Evolutionary conservation across 2,113 vertebrate genomes (phyloP).

Genomic region (Prinia subflava): DNA sequence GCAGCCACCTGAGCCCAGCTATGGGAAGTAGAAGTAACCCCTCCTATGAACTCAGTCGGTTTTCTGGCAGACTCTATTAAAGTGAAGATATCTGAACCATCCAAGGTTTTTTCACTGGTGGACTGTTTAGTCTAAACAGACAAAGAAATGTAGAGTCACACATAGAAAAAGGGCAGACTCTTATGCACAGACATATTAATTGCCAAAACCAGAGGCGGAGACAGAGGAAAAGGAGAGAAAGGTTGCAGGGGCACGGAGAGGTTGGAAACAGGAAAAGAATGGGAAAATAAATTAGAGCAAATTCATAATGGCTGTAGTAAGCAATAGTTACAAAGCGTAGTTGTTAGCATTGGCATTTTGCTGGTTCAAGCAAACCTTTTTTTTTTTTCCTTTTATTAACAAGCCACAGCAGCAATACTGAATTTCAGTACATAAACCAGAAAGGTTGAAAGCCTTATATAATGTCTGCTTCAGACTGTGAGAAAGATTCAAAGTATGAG

Average conservation of each 20-base stretch:
- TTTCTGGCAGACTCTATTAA: constrained; percentile 81
- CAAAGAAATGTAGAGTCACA: constrained; percentile 80
- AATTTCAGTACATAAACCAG: constrained; percentile 56
- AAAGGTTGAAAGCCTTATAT: constrained; percentile 48
- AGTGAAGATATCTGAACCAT: constrained; percentile 82
- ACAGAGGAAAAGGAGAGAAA: constrained; percentile 20
- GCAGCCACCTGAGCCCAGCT: constrained; percentile 86
- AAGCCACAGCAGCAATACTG: constrained; percentile 66
- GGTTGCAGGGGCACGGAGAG: constrained; percentile 14
- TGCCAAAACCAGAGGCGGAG: constrained; percentile 47
- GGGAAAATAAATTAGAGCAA: constrained; percentile 71
- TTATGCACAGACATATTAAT: constrained; percentile 4
- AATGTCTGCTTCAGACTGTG: constrained; percentile 41
- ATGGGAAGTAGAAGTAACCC: constrained; percentile 79
- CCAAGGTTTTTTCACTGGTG: constrained; percentile 77
- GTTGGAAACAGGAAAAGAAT: constrained; percentile 63
- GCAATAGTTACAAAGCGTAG: constrained; percentile 67
- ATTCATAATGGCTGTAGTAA: constrained; percentile 60
- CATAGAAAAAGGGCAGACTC: background rate
- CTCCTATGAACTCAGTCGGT: constrained; percentile 88
- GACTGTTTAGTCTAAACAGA: constrained; percentile 84
- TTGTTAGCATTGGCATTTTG: constrained; percentile 58
- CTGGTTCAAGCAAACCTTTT: constrained; percentile 57
- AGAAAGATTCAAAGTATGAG: constrained; percentile 48
- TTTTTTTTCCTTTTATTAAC: constrained; percentile 12